phyloP scores from a whole-genome alignment of 2,888 invertebrate species.

The Cryptophagus acutangulus region DNA sequence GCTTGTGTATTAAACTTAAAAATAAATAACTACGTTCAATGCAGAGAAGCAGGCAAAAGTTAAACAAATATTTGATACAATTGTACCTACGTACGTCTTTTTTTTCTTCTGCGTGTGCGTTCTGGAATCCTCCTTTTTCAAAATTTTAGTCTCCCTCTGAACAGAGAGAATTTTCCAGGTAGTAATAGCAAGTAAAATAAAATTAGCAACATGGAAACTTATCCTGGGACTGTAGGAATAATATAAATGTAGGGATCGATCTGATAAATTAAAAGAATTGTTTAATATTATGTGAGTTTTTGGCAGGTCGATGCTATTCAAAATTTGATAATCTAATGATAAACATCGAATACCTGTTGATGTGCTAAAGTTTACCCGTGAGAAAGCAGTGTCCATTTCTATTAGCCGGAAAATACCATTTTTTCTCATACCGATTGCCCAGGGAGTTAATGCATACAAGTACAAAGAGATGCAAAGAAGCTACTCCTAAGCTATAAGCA shows the following conservation, averaged over 20 bases:
- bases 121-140: slow-evolving; percentile 63
- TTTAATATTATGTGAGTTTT: too few relatives aligned
- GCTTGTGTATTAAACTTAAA: too few relatives aligned
- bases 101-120: too few relatives aligned
- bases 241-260: slow-evolving; percentile 46
- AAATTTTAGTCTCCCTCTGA: slow-evolving; percentile 62
- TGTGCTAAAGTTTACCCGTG: slow-evolving; percentile 39
- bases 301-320: too few relatives aligned
- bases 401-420: slow-evolving; percentile 57
- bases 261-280: background rate
- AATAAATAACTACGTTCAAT: too few relatives aligned
- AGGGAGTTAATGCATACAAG: slow-evolving; percentile 26
- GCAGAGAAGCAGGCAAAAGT: too few relatives aligned
- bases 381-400: slow-evolving; percentile 57
- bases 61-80: too few relatives aligned
- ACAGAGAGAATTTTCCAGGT: slow-evolving; percentile 62
- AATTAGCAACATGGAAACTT: slow-evolving; percentile 59
- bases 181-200: slow-evolving; percentile 63
- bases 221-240: slow-evolving; percentile 70
- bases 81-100: too few relatives aligned
- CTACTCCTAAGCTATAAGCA: slow-evolving; percentile 65
- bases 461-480: slow-evolving; percentile 43
- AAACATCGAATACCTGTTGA: background rate
- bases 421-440: slow-evolving; percentile 24
- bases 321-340: too few relatives aligned